phyloP scores from a whole-genome alignment of 2,113 vertebrate species.

The Trachemys scripta region DNA sequence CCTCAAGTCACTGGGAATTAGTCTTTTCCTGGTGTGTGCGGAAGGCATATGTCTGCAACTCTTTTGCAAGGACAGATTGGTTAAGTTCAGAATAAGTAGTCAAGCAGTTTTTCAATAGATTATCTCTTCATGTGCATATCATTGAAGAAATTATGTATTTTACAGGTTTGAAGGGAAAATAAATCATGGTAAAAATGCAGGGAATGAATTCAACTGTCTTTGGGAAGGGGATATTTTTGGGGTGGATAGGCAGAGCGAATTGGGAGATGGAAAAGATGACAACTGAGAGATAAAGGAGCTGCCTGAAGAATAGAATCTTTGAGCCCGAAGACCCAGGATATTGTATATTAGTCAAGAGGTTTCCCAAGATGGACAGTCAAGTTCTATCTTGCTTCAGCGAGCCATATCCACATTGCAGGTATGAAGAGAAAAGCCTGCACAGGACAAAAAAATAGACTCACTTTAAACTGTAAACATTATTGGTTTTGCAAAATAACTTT shows the following conservation, averaged over 20 bases:
- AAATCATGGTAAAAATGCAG: not conserved
- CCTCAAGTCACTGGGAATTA: not conserved
- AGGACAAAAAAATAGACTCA: not conserved
- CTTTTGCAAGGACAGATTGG: not conserved
- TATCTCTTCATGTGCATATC: not conserved
- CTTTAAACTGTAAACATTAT: not conserved
- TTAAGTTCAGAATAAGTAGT: not conserved
- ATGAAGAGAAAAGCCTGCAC: not conserved
- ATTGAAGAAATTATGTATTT: not conserved
- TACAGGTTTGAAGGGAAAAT: not conserved
- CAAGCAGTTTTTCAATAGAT: not conserved
- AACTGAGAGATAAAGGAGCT: rapidly evolving
- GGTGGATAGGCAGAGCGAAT: not conserved
- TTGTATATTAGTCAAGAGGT: not conserved
- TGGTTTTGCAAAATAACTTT: not conserved
- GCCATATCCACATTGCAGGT: not conserved
- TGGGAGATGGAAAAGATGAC: not conserved
- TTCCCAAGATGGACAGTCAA: not conserved
- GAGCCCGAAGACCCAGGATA: not conserved
- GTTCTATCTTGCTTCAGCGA: not conserved
- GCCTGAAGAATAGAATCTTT: not conserved
- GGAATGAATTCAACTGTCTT: not conserved
- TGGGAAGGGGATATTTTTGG: not conserved
- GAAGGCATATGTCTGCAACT: not conserved
- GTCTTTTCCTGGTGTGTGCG: not conserved